Conservation (phyloP, 2,888 invertebrate genomes). For the Mythimna albipuncta region DNA sequence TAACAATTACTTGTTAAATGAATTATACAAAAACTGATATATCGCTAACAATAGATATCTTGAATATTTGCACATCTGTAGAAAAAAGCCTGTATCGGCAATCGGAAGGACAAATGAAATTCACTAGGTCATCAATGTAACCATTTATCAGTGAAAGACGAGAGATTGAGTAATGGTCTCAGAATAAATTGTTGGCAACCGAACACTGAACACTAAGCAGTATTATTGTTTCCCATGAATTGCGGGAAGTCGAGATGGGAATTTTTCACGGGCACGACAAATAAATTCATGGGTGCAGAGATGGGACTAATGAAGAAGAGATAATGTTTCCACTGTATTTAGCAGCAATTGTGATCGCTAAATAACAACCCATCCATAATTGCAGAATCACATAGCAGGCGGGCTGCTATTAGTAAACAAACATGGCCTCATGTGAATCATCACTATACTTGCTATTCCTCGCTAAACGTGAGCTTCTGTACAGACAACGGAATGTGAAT, state of each 20-base stretch:
- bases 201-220: not conserved
- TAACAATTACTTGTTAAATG: not conserved
- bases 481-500: conserved; percentile 25
- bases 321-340: conserved; percentile 23
- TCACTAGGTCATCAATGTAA: conserved; percentile 13
- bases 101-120: not conserved
- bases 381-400: conserved; percentile 70
- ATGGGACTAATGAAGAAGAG: not conserved
- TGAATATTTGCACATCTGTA: not conserved
- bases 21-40: conserved; percentile 3
- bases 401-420: conserved; percentile 71
- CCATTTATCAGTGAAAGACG: conserved; percentile 1
- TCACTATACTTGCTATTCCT: conserved; percentile 41
- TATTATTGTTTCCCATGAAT: conserved; percentile 19
- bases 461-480: conserved; percentile 25
- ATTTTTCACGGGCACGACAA: too few species aligned
- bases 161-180: conserved; percentile 14
- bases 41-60: not conserved
- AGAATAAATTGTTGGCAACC: conserved; percentile 12
- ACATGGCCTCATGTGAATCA: conserved; percentile 75
- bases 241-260: too few species aligned
- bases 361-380: conserved; percentile 45
- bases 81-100: not conserved
- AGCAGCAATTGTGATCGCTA: conserved; percentile 35
- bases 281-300: too few species aligned